Evolutionary conservation across 2,888 invertebrate species (phyloP).

Genomic region (Drosophila phalerata): DNA sequence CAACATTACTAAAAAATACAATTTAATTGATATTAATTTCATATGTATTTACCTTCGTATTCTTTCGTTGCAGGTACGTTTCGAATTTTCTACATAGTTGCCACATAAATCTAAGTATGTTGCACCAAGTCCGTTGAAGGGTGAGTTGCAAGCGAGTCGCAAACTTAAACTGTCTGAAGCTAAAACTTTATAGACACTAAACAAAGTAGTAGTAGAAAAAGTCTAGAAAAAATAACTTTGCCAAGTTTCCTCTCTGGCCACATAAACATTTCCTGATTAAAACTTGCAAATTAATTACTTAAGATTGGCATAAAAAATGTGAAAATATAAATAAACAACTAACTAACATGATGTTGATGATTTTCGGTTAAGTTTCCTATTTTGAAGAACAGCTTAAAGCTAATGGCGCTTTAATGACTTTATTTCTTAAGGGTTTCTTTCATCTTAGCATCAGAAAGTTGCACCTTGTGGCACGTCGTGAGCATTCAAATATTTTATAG

Average conservation of each 20-base stretch:
- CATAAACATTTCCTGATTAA: slow-evolving; percentile 10
- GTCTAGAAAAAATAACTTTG: slow-evolving; percentile 17
- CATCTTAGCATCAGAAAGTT: slow-evolving; percentile 9
- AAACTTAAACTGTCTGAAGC: slow-evolving; percentile 31
- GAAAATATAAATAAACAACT: background rate
- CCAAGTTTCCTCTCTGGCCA: slow-evolving; percentile 20
- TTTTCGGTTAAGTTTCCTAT: too few relatives aligned
- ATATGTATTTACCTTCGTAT: slow-evolving; percentile 35
- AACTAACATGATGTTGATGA: background rate
- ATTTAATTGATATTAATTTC: slow-evolving; percentile 73
- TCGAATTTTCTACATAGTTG: slow-evolving; percentile 2
- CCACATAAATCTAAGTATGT: slow-evolving; percentile 39
- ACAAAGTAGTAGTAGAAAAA: slow-evolving; percentile 7
- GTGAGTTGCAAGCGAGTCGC: slow-evolving; percentile 40
- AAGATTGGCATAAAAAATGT: background rate
- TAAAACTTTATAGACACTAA: slow-evolving; percentile 44
- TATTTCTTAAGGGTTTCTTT: slow-evolving; percentile 6
- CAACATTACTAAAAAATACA: slow-evolving; percentile 40
- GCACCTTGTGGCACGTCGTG: slow-evolving; percentile 59
- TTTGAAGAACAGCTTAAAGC: background rate
- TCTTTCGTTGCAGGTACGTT: slow-evolving; percentile 67
- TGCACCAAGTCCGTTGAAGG: slow-evolving; percentile 23
- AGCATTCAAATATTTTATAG: slow-evolving; percentile 72
- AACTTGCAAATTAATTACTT: slow-evolving; percentile 32
- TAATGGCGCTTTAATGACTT: slow-evolving; percentile 1